A percentile compares a stretch with the other conserved stretches of the same genome.
Conservation (phyloP, 2,888 invertebrate genomes). For the Dolomedes plantarius region DNA sequence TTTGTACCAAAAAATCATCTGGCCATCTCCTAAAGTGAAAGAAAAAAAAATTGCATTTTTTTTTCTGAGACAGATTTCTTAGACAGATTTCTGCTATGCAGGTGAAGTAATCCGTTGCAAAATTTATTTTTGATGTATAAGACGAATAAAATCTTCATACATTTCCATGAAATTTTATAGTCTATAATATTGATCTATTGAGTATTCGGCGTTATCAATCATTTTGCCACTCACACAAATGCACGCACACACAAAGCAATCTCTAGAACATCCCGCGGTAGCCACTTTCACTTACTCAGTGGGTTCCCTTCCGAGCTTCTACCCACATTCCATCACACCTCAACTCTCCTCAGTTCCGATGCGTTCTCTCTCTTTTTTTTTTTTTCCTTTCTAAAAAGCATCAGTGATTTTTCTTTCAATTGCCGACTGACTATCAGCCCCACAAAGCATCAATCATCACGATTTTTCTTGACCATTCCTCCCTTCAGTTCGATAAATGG, state of each 20-base stretch:
- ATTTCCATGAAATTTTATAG: neutral
- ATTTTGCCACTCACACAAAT: neutral
- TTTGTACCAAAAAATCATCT: too few relatives aligned
- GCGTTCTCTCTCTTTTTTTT: neutral
- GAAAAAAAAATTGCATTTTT: too few relatives aligned
- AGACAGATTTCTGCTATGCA: too few relatives aligned
- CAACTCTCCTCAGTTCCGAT: constrained; percentile 7
- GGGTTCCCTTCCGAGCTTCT: neutral
- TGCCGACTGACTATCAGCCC: neutral
- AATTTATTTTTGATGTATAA: too few relatives aligned
- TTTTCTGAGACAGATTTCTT: too few relatives aligned
- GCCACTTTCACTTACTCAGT: neutral
- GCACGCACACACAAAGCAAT: neutral
- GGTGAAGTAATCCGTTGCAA: too few relatives aligned
- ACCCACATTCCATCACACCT: neutral
- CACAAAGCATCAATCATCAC: constrained; percentile 53
- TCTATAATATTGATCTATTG: neutral
- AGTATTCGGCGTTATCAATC: neutral
- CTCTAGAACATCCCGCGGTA: neutral
- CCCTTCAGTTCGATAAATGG: constrained; percentile 54
- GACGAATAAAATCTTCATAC: neutral
- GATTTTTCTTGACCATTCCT: constrained; percentile 51
- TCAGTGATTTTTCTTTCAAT: neutral
- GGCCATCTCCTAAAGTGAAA: too few relatives aligned
- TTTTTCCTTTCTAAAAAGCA: neutral